Percentiles rank a stretch among this genome's conserved stretches.
Conservation (phyloP, 2,888 invertebrate species). For the Mylabris sibirica region DNA sequence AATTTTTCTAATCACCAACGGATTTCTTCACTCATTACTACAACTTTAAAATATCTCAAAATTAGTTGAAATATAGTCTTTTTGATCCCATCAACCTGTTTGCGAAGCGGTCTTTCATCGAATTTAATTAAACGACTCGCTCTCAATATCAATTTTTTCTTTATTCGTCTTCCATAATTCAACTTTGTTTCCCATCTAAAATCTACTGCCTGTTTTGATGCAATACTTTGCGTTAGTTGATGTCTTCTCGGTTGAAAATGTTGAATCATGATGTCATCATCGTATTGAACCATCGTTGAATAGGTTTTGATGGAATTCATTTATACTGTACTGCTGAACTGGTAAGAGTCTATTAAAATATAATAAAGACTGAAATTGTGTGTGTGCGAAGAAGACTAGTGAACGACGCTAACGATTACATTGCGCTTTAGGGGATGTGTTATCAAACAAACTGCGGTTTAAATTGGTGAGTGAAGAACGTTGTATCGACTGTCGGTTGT, state of each 20-base stretch:
- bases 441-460: constrained; percentile 45
- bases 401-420: constrained; percentile 34
- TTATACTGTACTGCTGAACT: constrained; percentile 36
- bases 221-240: neutral
- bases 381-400: neutral
- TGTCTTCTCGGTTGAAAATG: neutral
- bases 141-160: neutral
- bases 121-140: constrained; percentile 10
- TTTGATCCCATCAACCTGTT: neutral
- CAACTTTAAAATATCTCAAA: neutral
- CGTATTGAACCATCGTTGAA: constrained; percentile 19
- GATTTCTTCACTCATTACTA: too few species aligned
- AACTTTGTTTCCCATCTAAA: neutral
- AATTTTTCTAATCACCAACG: neutral
- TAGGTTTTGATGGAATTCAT: constrained; percentile 30
- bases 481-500: constrained; percentile 49
- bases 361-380: constrained; percentile 39
- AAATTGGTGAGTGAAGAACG: constrained; percentile 54
- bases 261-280: constrained; percentile 15
- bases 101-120: neutral
- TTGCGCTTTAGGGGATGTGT: constrained; percentile 42
- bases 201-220: neutral
- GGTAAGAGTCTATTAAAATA: constrained; percentile 46
- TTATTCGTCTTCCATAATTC: neutral
- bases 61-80: constrained; percentile 8